Percentiles rank a stretch among this genome's conserved stretches.
Evolutionary conservation across 2,797 vertebrate species (phyloP).

Genomic region (Selene dorsalis): DNA sequence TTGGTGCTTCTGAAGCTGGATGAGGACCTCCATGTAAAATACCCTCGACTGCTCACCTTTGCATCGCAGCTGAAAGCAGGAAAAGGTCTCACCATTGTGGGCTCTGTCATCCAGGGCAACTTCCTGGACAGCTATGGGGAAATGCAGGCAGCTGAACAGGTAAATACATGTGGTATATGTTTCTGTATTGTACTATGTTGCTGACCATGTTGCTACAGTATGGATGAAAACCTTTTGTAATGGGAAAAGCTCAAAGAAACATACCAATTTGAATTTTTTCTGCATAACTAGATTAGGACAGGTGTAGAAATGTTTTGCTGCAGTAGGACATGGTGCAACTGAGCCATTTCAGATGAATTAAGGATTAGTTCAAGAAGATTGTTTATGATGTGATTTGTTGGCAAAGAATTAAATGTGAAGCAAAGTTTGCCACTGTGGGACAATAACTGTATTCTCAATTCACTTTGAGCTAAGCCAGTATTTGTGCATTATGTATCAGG

Average conservation of each 20-base stretch:
- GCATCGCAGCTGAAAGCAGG: conserved; percentile 98
- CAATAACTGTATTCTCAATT: too few species aligned
- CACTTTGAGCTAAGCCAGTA: too few species aligned
- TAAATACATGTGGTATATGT: conserved; percentile 54
- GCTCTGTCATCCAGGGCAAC: conserved; percentile 95
- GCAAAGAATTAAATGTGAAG: conserved; percentile 10
- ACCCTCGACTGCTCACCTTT: conserved; percentile 95
- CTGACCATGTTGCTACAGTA: conserved; percentile 44
- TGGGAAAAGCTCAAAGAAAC: conserved; percentile 31
- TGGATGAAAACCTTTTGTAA: conserved; percentile 34
- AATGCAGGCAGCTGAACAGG: conserved; percentile 97
- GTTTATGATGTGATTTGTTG: conserved; percentile 21
- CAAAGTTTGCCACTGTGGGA: too few species aligned
- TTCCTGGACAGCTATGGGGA: conserved; percentile 96
- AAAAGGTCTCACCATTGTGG: conserved; percentile 97
- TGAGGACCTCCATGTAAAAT: conserved; percentile 97
- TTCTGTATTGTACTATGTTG: conserved; percentile 17
- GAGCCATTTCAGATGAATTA: conserved; percentile 50
- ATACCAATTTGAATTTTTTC: background rate
- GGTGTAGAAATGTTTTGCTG: conserved; percentile 29
- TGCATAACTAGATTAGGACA: background rate
- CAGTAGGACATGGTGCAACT: conserved; percentile 22
- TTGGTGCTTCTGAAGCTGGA: conserved; percentile 96
- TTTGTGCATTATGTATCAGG: too few species aligned
- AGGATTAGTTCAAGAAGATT: background rate